Evolutionary conservation across 2,113 vertebrate genomes (phyloP), one percentile per base, ranked within the genome.

Genomic region (Desmodus rotundus): DNA sequence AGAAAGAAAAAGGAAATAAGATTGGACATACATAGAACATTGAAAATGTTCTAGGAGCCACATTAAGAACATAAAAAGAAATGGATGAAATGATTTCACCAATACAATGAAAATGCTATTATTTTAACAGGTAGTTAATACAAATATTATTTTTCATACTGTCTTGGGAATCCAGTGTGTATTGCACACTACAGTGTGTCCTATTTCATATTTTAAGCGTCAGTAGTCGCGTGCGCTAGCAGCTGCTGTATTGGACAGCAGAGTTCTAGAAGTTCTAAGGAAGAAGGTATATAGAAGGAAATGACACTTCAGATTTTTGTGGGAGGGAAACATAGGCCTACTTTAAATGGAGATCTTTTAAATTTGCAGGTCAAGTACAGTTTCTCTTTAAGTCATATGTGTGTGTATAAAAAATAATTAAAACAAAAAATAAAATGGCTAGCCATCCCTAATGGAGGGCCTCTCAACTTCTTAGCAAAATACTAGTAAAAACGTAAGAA

Each of bases 401-500:
- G 58, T 28, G 11, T 61, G 2, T 28, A 28, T 61, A 61, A 26
- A 61, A 52, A 58, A 22, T 56, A 56, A 58, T 58, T 24, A 61
- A 61, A 61, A 61, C 12, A 61, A 28, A 28, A 61, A 61, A 76
- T 54, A 50, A 89, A 86, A 47, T 61, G 17, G 24, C 5, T 31
- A 33, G 19, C 28, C 28, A 80, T 33, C 11, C 16, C 24, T 38
- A 17, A 78, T 33, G 26, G 1, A 58, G 50, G n/a, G 4, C 74
- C 78, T 87, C 63, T 77, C 54, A 83, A 67, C 8, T 70, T 94
- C 33, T 83, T 22, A 94, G 50, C 26, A 95, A 94, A 84, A 65
- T 36, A 72, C 24, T 65, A 85, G 26, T 33, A 52, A 58, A 80
- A 93, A 38, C 2, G 28, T 54, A 33, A 52, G 50, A 31, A 56